Evolutionary conservation across 2,888 invertebrate species (phyloP), one percentile per base, ranked within the genome.

Genomic region (Eupithecia subumbrata): DNA sequence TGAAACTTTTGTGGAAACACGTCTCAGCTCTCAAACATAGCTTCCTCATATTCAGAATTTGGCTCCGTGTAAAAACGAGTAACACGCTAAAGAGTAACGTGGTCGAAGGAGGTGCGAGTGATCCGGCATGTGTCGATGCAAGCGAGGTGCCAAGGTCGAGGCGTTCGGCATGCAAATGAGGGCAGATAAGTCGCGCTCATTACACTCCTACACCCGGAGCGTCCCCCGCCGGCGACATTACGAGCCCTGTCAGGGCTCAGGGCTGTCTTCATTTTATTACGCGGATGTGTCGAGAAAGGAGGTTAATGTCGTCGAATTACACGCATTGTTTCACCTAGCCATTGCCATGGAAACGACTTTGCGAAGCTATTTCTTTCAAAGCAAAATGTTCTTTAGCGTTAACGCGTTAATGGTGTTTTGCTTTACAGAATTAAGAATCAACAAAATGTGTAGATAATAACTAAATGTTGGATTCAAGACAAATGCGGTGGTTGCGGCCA

Each of bases 131-230:
- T 76, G 89, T 84, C 85, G 87, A 84, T 89, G 89, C 89, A 88
- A 91, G 86, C 80, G 80, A 84, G 89, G 90, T 91, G 92, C 90
- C 93, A 94, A 94, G 94, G 94, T 93, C 94, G 93, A 87, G 89
- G 87, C 87, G 90, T 90, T 89, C 84, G 85, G 90, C 89, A 94
- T 94, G 93, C 89, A 94, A 95, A 94, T 93, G 91, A 91, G 89
- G 87, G 82, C 83, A 92, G 92, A 93, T 93, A 94, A 92, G 91
- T 91, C 90, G 88, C 88, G 88, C 89, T 93, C 92, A 92, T 93
- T 93, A 93, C 91, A 87, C 87, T 85, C 88, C 78, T 84, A 88
- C 90, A 89, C 88, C 88, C 89, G 86, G 84, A 74, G 87, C 87
- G 84, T 86, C 88, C 88, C 88, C 87, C 86, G 84, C 82, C 84